Evolutionary conservation across 2,888 invertebrate genomes (phyloP).

Genomic region (Lamellibrachia satsuma): DNA sequence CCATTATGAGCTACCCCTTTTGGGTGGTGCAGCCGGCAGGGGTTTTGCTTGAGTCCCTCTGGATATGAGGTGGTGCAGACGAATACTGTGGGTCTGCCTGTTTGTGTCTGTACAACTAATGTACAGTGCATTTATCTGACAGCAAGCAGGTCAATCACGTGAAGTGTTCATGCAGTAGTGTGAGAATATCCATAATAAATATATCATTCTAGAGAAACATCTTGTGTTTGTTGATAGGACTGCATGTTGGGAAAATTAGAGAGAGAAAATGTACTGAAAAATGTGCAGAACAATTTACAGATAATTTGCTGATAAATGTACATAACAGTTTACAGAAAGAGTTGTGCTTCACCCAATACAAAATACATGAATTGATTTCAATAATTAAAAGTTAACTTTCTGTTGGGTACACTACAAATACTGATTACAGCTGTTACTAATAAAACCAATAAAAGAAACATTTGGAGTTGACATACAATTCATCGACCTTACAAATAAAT

Average conservation of each 20-base stretch:
- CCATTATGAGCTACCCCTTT: neutral
- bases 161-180: neutral
- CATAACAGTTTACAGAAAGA: neutral
- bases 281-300: neutral
- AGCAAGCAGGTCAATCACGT: neutral
- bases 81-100: neutral
- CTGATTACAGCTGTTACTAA: too few species aligned
- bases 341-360: too few species aligned
- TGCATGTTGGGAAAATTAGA: neutral
- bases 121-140: conserved; percentile 17
- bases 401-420: neutral
- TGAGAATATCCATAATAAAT: neutral
- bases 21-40: neutral
- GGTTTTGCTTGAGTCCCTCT: neutral
- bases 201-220: neutral
- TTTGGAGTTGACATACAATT: too few species aligned
- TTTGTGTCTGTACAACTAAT: neutral
- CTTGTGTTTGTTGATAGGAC: neutral
- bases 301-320: neutral
- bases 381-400: neutral
- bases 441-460: too few species aligned
- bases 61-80: neutral
- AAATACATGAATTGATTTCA: neutral
- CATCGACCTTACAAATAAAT: too few species aligned
- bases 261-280: neutral